Conservation (phyloP, 2,797 vertebrate genomes). For the Molothrus aeneus region DNA sequence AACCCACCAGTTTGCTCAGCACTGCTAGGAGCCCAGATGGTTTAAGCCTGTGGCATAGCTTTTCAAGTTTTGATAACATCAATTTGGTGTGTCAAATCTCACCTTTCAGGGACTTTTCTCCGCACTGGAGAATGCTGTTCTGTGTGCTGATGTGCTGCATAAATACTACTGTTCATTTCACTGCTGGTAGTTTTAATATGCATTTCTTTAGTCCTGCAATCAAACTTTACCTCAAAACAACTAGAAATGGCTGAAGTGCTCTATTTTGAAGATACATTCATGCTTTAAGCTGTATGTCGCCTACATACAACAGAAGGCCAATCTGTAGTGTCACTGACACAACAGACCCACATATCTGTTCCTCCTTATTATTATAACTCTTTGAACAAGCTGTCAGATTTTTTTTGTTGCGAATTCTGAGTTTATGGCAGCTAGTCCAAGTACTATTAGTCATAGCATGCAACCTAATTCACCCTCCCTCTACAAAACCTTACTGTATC, state of each 20-base stretch:
- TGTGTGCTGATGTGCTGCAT: neutral
- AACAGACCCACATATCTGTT: conserved; percentile 19
- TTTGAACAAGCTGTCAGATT: conserved; percentile 11
- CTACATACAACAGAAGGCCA: conserved; percentile 24
- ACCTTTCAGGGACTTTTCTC: neutral
- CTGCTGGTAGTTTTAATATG: conserved; percentile 15
- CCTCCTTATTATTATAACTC: conserved; percentile 29
- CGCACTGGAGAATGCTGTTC: neutral
- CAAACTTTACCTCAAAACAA: conserved; percentile 24
- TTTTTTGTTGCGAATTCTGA: conserved; percentile 24
- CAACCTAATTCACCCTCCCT: neutral
- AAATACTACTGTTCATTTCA: neutral
- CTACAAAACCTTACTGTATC: neutral
- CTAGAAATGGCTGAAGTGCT: conserved; percentile 54
- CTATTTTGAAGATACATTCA: conserved; percentile 46
- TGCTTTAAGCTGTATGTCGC: conserved; percentile 39
- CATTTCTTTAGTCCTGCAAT: conserved; percentile 58
- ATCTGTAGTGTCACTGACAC: conserved; percentile 24
- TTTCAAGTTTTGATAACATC: conserved; percentile 5
- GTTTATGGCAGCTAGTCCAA: conserved; percentile 33
- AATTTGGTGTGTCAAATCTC: neutral
- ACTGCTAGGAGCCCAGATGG: neutral
- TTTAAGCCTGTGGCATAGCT: neutral
- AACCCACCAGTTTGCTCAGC: neutral
- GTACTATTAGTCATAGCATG: neutral